Conservation (phyloP, 2,113 vertebrate genomes). For the Atrichornis clamosus region DNA sequence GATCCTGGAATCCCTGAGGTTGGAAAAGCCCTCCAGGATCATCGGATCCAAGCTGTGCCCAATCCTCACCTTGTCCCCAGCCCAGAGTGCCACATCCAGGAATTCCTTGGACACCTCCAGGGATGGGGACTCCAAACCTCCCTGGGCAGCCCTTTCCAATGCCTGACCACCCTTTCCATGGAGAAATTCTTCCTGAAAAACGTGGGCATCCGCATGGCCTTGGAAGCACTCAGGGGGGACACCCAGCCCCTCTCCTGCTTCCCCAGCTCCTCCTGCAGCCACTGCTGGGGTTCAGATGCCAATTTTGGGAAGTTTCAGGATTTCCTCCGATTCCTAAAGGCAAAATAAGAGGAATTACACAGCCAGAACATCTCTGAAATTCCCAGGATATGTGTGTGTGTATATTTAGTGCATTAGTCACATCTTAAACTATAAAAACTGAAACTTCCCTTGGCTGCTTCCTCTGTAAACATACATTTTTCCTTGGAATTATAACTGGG, state of each 20-base stretch:
- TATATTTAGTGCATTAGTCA: neutral
- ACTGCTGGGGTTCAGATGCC: too few species aligned
- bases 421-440: neutral
- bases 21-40: neutral
- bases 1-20: neutral
- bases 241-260: neutral
- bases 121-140: neutral
- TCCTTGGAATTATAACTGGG: neutral
- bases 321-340: neutral
- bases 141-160: neutral
- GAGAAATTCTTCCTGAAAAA: neutral
- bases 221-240: fast-evolving
- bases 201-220: neutral
- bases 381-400: neutral
- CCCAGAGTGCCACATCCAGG: neutral
- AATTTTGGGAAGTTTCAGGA: too few species aligned
- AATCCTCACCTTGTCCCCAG: neutral
- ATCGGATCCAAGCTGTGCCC: neutral
- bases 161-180: neutral
- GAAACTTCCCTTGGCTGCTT: neutral
- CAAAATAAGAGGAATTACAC: neutral
- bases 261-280: neutral
- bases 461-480: neutral
- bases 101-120: neutral
- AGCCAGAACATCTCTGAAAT: neutral